phyloP scores from a whole-genome alignment of 1,140 invertebrate species.

The Drosophila hydei region DNA sequence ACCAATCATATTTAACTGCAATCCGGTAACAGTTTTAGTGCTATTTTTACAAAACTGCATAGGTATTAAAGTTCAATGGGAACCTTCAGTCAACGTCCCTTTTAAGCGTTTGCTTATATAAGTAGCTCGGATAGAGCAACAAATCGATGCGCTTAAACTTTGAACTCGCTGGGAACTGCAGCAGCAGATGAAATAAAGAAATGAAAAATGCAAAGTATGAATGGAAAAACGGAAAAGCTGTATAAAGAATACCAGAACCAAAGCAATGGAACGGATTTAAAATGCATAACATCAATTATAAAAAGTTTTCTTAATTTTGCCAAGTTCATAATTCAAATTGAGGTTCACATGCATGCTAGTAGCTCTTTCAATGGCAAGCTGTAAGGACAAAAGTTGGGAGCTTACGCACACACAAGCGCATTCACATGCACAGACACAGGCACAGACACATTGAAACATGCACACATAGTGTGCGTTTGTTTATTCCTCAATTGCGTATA shows the following conservation, averaged over 20 bases:
- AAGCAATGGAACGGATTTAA: slow-evolving; percentile 55
- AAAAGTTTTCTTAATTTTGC: slow-evolving; percentile 76
- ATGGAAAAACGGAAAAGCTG: slow-evolving; percentile 8
- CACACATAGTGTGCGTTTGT: slow-evolving; percentile 62
- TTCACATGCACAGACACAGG: slow-evolving; percentile 3
- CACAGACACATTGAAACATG: neutral
- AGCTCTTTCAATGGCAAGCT: slow-evolving; percentile 46
- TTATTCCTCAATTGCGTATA: slow-evolving; percentile 78
- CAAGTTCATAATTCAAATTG: slow-evolving; percentile 72
- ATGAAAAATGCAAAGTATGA: neutral
- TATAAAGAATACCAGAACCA: slow-evolving; percentile 28
- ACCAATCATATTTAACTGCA: no score
- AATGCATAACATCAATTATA: slow-evolving; percentile 80
- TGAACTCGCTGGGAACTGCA: neutral
- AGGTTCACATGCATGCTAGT: slow-evolving; percentile 46
- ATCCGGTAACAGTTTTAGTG: no score
- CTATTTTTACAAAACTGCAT: no score
- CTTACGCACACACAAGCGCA: slow-evolving; percentile 23
- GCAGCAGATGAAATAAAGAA: neutral
- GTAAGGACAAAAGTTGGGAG: slow-evolving; percentile 55
- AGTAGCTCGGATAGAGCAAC: neutral
- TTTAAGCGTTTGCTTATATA: neutral
- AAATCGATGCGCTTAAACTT: slow-evolving; percentile 8
- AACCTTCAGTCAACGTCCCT: neutral
- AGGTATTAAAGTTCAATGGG: neutral